Conservation (phyloP, 2,797 vertebrate species). For the Hipposideros larvatus region DNA sequence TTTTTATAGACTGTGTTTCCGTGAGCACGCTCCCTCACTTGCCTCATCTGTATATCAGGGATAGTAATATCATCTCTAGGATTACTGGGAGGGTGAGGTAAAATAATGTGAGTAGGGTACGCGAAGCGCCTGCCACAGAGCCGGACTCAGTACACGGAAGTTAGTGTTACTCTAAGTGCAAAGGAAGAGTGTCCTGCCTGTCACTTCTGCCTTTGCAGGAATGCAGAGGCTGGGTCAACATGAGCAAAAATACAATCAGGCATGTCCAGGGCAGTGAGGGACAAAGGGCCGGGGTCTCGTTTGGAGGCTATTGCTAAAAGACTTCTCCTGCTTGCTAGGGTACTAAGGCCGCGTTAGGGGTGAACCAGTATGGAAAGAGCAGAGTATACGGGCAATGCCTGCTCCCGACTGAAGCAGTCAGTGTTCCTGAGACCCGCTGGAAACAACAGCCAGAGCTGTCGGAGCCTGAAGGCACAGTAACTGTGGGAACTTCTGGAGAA, state of each 20-base stretch:
- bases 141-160: neutral
- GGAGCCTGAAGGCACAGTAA: neutral
- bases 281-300: neutral
- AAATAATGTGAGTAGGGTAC: neutral
- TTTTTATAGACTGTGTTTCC: neutral
- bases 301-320: neutral
- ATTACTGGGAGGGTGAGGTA: neutral
- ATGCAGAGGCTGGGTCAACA: neutral
- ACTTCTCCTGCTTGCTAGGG: neutral
- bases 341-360: neutral
- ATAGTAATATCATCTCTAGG: neutral
- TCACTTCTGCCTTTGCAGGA: neutral
- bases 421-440: neutral
- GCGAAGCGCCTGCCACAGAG: neutral
- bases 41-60: neutral
- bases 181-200: neutral
- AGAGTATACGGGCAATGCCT: neutral
- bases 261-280: neutral
- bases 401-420: neutral
- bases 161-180: neutral
- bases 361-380: neutral
- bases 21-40: neutral
- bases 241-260: neutral
- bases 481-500: neutral
- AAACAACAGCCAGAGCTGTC: neutral